Evolutionary conservation across 1,140 invertebrate genomes (phyloP).

Genomic region (Leptonema lineaticorne): DNA sequence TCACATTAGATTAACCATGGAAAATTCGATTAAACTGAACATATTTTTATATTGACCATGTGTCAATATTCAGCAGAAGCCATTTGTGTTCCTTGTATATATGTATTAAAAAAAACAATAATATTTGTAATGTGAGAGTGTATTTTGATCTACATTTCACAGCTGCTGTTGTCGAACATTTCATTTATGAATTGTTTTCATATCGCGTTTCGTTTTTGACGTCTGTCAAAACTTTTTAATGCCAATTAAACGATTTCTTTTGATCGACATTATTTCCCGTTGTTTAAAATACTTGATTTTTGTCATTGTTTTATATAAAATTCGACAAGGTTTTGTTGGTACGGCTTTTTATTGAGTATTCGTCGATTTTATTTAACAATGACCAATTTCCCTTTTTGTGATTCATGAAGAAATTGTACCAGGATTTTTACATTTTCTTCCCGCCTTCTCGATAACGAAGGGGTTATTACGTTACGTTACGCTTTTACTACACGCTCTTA

Average conservation of each 20-base stretch:
- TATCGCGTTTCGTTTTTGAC: too few relatives aligned
- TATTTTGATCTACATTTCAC: background rate
- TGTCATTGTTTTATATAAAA: too few relatives aligned
- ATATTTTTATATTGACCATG: background rate
- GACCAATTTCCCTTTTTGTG: too few relatives aligned
- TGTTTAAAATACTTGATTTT: too few relatives aligned
- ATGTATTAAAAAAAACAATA: too few relatives aligned
- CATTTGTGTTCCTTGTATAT: too few relatives aligned
- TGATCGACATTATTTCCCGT: background rate
- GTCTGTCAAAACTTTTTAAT: background rate
- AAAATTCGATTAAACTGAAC: constrained; percentile 1
- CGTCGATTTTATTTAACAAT: too few relatives aligned
- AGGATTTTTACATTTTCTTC: background rate
- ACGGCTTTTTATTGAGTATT: too few relatives aligned
- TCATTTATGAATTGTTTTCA: too few relatives aligned
- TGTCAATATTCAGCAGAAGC: background rate
- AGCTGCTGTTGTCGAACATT: background rate
- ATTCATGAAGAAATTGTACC: background rate
- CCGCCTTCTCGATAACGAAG: background rate
- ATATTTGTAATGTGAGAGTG: too few relatives aligned
- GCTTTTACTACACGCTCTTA: background rate
- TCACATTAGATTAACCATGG: constrained; percentile 10
- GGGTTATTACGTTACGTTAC: too few relatives aligned
- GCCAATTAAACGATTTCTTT: background rate
- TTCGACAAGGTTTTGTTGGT: too few relatives aligned